Base-by-base conservation (phyloP, 2,797 vertebrate genomes). In the Hyperoplus immaculatus region DNA sequence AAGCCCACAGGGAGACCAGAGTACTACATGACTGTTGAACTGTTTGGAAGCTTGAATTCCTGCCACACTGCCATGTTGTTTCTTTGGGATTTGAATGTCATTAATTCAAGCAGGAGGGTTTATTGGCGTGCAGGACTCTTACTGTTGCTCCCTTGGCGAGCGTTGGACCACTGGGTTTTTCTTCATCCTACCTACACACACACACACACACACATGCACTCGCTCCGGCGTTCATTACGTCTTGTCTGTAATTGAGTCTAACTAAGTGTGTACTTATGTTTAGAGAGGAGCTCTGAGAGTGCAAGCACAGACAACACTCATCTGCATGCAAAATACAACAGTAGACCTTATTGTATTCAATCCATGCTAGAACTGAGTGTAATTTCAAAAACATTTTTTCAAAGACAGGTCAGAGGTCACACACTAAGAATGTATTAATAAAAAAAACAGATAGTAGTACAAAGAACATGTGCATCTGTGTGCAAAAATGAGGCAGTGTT, bases 161-260 rank as follows among this genome's bases (percentile, higher is more conserved):
- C 29, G 57, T 67, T 56, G 42, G 15, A 54, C 49, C 13, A 8
- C 59, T n/a, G 38, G 43, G 29, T 60, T 72, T 65, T 49, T 56
- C 29, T 74, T 12, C 62, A 75, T n/a, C 45, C 29, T 53, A 47
- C 55, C 11, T 50, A 56, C 47, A 51, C 47, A 41, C 54, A 68
- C 38, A 38, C 64, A 67, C 36, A 49, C 50, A 67, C 69, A 47
- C 59, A 45, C 73, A 45, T 11, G 3, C 38, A 11, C 67, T 62
- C 72, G 46, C 67, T 57, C 18, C 56, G 49, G 63, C 72, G 65
- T 87, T 88, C 77, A 89, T 89, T 84, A 85, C 77, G 68, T 81
- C 81, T 69, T 49, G 83, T 78, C 80, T 78, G 71, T 89, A 90
- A 92, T 84, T 88, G 80, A 89, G 86, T 87, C 73, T 82, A 81